Percentiles rank a stretch among this genome's conserved stretches.
phyloP scores from a whole-genome alignment of 2,113 vertebrate species.

The Dolichallabes microphthalmus region DNA sequence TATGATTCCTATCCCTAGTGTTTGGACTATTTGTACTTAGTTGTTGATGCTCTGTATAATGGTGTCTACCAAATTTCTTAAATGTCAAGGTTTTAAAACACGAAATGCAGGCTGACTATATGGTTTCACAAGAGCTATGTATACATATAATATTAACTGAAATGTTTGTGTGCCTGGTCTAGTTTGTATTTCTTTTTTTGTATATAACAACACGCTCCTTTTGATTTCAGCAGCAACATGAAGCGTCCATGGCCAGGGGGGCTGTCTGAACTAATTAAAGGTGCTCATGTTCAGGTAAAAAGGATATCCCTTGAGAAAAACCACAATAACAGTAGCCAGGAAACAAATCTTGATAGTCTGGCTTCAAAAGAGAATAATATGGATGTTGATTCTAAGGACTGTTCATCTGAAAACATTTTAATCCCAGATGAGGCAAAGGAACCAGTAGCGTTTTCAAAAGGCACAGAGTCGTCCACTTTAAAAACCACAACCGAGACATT shows the following conservation, averaged over 20 bases:
- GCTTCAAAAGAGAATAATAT: conserved; percentile 12
- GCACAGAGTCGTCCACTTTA: not conserved
- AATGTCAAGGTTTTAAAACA: not conserved
- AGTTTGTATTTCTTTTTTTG: not conserved
- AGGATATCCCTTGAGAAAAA: conserved; percentile 42
- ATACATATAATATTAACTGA: not conserved
- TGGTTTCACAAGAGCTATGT: not conserved
- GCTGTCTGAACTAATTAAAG: conserved; percentile 51
- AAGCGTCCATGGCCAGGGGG: conserved; percentile 45
- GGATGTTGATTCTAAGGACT: conserved; percentile 14
- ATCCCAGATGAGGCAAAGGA: not conserved
- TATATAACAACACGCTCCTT: not conserved
- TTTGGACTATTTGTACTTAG: no score
- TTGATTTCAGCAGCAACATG: conserved; percentile 31
- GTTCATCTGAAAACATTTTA: conserved; percentile 13
- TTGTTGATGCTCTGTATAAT: no score
- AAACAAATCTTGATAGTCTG: not conserved
- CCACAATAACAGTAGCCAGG: not conserved
- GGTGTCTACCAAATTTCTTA: no score
- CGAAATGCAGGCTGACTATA: not conserved
- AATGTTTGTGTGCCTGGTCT: not conserved
- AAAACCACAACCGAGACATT: conserved; percentile 1
- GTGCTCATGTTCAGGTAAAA: conserved; percentile 49
- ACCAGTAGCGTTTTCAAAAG: not conserved
- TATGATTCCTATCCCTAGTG: no score